Evolutionary conservation across 2,113 vertebrate genomes (phyloP), one percentile per base, ranked within the genome.

Genomic region (Epinephelus fuscoguttatus): DNA sequence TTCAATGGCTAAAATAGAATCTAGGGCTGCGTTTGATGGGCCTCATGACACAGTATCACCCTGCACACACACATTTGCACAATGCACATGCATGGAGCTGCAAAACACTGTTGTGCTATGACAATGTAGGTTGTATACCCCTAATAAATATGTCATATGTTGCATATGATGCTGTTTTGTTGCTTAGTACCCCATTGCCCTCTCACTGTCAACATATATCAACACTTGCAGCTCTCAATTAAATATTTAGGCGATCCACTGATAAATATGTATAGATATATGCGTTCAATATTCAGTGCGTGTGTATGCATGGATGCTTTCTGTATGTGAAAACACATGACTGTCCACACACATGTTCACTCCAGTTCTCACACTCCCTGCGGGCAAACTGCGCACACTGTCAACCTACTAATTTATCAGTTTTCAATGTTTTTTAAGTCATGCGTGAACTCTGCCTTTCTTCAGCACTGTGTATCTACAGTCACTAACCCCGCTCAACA

Each of bases 401-500:
- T 80, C 75, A 62, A 52, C 63, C 62, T 40, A 60, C 62, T 82
- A 56, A 85, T 84, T 82, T 71, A 91, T 89, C 75, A 53, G 70
- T 85, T 85, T 85, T 81, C 84, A 78, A 69, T 78, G 64, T n/a
- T 78, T 84, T 78, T 88, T 70, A 77, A 84, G 73, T 77, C 78
- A 84, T 75, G 84, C 89, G 75, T 87, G 85, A 88, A 89, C 37
- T 52, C 25, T 59, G 45, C 50, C 52, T 78, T 59, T 74, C 30
- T 30, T 45, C 45, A 50, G n/a, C 30, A 14, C 49, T 47, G 25
- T 84, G 40, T 42, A 60, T 78, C 53, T 52, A 12, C 52, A 70
- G 47, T 68, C 73, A 52, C 80, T 47, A 49, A 37, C 59, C 55
- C 15, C 18, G 42, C 67, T 19, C 45, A 57, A 40, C 78, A 79